A percentile compares a stretch with the other conserved stretches of the same genome.
Conservation (phyloP, 2,888 invertebrate genomes). For the Nymphalis polychloros region DNA sequence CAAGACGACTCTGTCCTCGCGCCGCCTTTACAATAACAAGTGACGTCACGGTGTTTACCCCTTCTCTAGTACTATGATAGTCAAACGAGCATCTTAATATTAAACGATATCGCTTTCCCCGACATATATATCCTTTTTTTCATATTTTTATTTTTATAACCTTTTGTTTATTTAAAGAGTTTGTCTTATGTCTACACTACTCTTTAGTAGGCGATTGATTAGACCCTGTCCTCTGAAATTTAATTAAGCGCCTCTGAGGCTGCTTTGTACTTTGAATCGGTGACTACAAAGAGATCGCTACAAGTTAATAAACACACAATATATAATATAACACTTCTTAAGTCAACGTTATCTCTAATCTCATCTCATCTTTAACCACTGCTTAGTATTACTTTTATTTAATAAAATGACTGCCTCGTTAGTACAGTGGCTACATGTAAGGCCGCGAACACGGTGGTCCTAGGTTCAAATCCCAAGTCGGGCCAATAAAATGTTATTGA, state of each 20-base stretch:
- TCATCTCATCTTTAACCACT: not conserved
- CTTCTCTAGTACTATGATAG: no score
- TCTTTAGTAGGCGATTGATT: constrained; percentile 32
- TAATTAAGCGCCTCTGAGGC: constrained; percentile 35
- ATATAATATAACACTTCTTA: constrained; percentile 9
- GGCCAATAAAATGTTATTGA: no score
- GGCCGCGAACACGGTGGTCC: no score
- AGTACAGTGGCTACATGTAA: no score
- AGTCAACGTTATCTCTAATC: not conserved
- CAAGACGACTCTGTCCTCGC: no score
- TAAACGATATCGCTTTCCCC: no score
- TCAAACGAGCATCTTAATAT: no score
- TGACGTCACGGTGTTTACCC: no score
- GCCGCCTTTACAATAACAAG: no score
- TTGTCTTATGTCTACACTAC: constrained; percentile 16
- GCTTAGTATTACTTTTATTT: not conserved
- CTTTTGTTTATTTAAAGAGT: not conserved
- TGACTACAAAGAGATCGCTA: constrained; percentile 26
- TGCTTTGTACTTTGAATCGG: constrained; percentile 24
- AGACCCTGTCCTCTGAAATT: constrained; percentile 36
- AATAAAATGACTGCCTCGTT: no score
- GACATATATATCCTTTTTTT: no score
- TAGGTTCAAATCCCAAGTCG: no score
- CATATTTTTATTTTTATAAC: not conserved
- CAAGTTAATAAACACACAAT: constrained; percentile 31